Evolutionary conservation across 2,888 invertebrate genomes (phyloP).

Genomic region (Selenia dentaria): DNA sequence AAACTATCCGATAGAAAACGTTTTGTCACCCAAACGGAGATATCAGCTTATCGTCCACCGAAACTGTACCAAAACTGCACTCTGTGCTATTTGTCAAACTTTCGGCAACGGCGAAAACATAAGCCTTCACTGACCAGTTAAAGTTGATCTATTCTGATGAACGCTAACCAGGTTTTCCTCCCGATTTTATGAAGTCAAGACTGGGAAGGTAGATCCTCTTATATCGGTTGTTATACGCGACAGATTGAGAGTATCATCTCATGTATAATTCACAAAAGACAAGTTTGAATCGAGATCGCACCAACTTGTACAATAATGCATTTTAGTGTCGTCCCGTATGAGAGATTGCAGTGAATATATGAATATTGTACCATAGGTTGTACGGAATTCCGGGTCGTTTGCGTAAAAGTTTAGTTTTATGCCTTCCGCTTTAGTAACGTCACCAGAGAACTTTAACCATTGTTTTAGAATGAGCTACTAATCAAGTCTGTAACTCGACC

Average conservation of each 20-base stretch:
- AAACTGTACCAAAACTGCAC: conserved; percentile 57
- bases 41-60: conserved; percentile 64
- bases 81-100: conserved; percentile 72
- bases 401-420: conserved; percentile 33
- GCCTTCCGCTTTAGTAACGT: conserved; percentile 25
- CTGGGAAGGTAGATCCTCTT: conserved; percentile 36
- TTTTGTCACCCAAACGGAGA: conserved; percentile 50
- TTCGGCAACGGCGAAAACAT: conserved; percentile 64
- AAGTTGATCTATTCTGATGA: conserved; percentile 30
- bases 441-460: too few relatives aligned
- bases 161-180: background rate
- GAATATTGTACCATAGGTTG: too few relatives aligned
- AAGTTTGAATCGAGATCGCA: conserved; percentile 61
- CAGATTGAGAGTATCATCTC: conserved; percentile 75
- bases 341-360: conserved; percentile 66
- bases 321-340: conserved; percentile 40
- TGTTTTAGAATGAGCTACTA: too few relatives aligned
- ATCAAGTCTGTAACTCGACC: too few relatives aligned
- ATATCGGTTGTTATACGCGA: conserved; percentile 53
- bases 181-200: background rate
- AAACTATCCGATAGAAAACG: conserved; percentile 56
- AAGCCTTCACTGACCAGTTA: conserved; percentile 45
- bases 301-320: conserved; percentile 40
- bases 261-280: conserved; percentile 74
- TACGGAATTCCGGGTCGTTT: conserved; percentile 27